Evolutionary conservation across 2,797 vertebrate species (phyloP).

Genomic region (Danio aesculapii): DNA sequence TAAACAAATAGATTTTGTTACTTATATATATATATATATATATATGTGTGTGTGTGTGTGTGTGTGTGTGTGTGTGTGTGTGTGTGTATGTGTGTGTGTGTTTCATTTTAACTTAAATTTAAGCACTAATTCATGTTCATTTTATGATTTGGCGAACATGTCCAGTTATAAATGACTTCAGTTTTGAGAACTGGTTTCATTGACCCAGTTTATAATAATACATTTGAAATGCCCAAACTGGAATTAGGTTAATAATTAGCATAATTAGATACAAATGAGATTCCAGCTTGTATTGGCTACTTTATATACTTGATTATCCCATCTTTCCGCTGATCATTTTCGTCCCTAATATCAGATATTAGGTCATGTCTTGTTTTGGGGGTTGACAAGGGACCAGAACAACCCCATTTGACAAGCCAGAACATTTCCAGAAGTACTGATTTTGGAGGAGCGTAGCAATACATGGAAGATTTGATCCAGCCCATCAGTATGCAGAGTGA

Average conservation of each 20-base stretch:
- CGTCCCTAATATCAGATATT: background rate
- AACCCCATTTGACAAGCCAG: conserved; percentile 14
- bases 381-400: background rate
- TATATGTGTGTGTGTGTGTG: no score
- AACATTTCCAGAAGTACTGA: conserved; percentile 2
- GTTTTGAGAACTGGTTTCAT: conserved; percentile 61
- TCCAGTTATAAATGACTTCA: conserved; percentile 54
- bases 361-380: background rate
- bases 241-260: conserved; percentile 64
- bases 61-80: no score
- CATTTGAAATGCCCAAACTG: conserved; percentile 53
- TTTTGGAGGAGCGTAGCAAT: background rate
- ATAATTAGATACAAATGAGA: conserved; percentile 51
- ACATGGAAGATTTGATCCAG: conserved; percentile 2
- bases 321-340: conserved; percentile 21
- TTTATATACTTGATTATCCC: conserved; percentile 47
- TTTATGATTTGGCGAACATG: conserved; percentile 36
- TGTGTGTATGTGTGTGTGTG: no score
- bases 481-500: conserved; percentile 77
- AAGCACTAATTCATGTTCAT: background rate
- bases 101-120: no score
- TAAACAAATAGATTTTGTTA: no score
- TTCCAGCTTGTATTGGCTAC: conserved; percentile 47
- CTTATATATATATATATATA: no score
- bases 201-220: conserved; percentile 64